Base-by-base conservation (phyloP, 2,797 vertebrate species). In the Tamandua tetradactyla region DNA sequence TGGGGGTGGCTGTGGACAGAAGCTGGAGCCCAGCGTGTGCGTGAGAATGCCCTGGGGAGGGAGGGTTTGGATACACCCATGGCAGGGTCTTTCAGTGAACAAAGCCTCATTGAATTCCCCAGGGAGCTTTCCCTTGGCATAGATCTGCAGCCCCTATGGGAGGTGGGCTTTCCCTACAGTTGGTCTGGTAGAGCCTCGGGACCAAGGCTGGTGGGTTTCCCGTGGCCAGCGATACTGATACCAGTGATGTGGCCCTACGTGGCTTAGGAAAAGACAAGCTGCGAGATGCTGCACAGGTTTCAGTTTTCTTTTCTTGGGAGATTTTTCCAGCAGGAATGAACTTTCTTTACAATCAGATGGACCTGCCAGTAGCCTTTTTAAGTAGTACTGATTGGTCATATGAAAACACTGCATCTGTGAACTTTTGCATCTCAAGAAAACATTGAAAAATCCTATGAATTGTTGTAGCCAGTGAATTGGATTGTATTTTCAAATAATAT, bases 1-100 rank as follows among this genome's bases (percentile, higher is more conserved):
- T 99, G 99, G 99, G 99, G 99, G 94, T 99, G 99, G 99, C 97
- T 99, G 93, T 99, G 99, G 99, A 98, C 99, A 7, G 99, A 99
- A 97, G 99, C 99, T 0, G 99, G 99, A 25, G 98, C 99, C 93
- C 99, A 99, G 97, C 97, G 98, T 96, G 99, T 99, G 0, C 98
- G 99, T 62, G 99, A 99, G 98, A 96, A 97, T 0, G 98, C 99
- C 0, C 92, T 99, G 95, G 99, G 99, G 11, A 99, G n/a, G 99
- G 99, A 47, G 99, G 99, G 5, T 99, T 99, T 25, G 99, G 99
- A 5, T 99, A 99, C 96, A 99, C 99, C 99, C 89, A 99, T 99
- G 99, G 99, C 99, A 93, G 99, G n/a, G 99, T 99, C 99, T 4
- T 99, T 99, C 98, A 99, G 99, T 64, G 99, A 99, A 86, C 99